Base-by-base conservation (phyloP, 2,113 vertebrate species). In the Corythaixoides concolor region DNA sequence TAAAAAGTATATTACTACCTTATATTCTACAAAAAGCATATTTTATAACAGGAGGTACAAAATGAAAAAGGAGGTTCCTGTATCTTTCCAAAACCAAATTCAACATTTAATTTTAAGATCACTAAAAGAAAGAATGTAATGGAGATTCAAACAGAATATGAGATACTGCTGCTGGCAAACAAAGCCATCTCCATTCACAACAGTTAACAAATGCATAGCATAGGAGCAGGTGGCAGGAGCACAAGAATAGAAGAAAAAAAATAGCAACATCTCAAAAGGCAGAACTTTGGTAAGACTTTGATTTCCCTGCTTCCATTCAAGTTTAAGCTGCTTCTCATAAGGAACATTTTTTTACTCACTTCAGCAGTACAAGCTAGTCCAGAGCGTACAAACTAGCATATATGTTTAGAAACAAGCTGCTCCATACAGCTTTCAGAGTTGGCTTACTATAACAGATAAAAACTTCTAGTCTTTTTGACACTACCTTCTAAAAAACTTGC, bases 381-480 rank as follows among this genome's bases (percentile, higher is more conserved):
- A 30, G 19, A 62, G 12, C 1, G 2, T 12, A 19, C 24, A 68
- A 74, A 49, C 20, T 24, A 47, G n/a, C 7, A 20, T 9, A 67
- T 11, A 24, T 4, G 2, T 41, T 75, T 49, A 52, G 35, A 58
- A 77, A 70, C 15, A 70, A 77, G 8, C 18, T 58, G 6, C 28
- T 8, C 12, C 9, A 45, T 5, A 20, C 37, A 88, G 5, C 28
- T 75, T n/a, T 39, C 24, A 52, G 23, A 39, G 2, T 5, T 32
- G 26, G 3, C 5, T 75, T 33, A 28, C 16, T 62, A 6, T 5
- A 28, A 33, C 1, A 24, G 6, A 15, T 12, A 0, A 6, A 90
- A 81, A 30, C 6, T 24, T 15, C 16, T 23, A 0, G 5, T 23
- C 12, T 23, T 73, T 78, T 41, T 39, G 4, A 73, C 8, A 7